Conservation (phyloP, 2,888 invertebrate species). For the Tricholauxania praeusta region DNA sequence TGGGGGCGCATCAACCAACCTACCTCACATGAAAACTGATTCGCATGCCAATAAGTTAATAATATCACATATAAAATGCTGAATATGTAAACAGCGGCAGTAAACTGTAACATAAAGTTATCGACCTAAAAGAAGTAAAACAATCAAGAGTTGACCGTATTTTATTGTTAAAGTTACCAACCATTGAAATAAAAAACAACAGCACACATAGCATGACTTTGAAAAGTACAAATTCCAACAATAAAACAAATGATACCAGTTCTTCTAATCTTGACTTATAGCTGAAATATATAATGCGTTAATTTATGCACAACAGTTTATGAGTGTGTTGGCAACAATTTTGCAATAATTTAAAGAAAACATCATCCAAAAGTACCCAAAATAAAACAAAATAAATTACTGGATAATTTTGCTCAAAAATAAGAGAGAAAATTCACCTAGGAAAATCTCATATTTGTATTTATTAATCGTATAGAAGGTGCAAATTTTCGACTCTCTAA, state of each 20-base stretch:
- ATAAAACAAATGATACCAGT: conserved; percentile 46
- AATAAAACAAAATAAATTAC: too few species aligned
- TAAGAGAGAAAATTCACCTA: too few species aligned
- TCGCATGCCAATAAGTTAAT: conserved; percentile 51
- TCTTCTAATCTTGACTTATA: conserved; percentile 44
- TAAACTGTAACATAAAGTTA: conserved; percentile 36
- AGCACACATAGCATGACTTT: conserved; percentile 51
- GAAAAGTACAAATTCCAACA: conserved; percentile 49
- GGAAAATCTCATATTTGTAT: too few species aligned
- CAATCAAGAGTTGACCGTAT: not conserved
- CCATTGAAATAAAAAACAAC: conserved; percentile 46
- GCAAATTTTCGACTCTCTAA: too few species aligned
- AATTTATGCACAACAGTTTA: too few species aligned
- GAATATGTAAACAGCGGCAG: conserved; percentile 44
- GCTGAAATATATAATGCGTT: conserved; percentile 34
- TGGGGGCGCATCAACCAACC: not conserved
- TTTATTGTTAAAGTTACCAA: conserved; percentile 31
- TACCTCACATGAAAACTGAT: conserved; percentile 51
- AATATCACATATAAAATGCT: conserved; percentile 46
- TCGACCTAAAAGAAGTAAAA: conserved; percentile 40
- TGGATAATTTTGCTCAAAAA: too few species aligned
- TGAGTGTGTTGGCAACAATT: too few species aligned
- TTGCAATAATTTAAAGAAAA: too few species aligned
- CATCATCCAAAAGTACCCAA: too few species aligned
- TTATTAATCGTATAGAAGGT: too few species aligned